Base-by-base conservation (phyloP, 2,113 vertebrate genomes). In the Alligator mississippiensis region DNA sequence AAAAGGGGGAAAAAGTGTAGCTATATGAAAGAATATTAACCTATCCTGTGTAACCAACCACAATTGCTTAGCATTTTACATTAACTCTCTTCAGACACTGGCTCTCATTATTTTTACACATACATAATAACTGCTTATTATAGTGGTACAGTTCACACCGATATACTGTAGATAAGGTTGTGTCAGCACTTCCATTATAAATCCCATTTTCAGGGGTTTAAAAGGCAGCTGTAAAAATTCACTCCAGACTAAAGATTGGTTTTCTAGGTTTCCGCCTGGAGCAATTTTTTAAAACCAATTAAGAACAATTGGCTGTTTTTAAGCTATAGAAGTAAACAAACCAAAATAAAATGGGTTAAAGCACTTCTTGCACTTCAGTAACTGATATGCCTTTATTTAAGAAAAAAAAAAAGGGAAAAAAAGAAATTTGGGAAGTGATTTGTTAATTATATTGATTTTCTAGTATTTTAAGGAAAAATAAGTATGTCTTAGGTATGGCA, bases 11-110 rank as follows among this genome's bases (percentile, higher is more conserved):
- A 96, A 96, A 98, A 98, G 98, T 97, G 96, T 98, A 98, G 98
- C 98, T 98, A 98, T 98, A 99, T 98, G 98, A 98, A 99, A 98
- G 98, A 99, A 98, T 99, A 99, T 99, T 99, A 99, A 99, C 99
- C 99, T 99, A 98, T 98, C 98, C 98, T 98, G 98, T 98, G 97
- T 98, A 98, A 98, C 98, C 98, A 99, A 99, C 98, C 98, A 98
- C 99, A 99, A 99, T 99, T 99, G 99, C 99, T 99, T 99, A 99
- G 99, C 98, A 98, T 98, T 98, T 98, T 97, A 97, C 98, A 98
- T 98, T 97, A 98, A 98, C 97, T 98, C 97, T 99, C 98, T 98
- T 98, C 98, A 98, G 98, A 98, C 98, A 98, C 95, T 93, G 97
- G 95, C 98, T 98, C 98, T 99, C 98, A 99, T 99, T 99, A 99